Percentiles rank a stretch among this genome's conserved stretches.
Conservation (phyloP, 2,113 vertebrate genomes). For the Pongo pygmaeus region DNA sequence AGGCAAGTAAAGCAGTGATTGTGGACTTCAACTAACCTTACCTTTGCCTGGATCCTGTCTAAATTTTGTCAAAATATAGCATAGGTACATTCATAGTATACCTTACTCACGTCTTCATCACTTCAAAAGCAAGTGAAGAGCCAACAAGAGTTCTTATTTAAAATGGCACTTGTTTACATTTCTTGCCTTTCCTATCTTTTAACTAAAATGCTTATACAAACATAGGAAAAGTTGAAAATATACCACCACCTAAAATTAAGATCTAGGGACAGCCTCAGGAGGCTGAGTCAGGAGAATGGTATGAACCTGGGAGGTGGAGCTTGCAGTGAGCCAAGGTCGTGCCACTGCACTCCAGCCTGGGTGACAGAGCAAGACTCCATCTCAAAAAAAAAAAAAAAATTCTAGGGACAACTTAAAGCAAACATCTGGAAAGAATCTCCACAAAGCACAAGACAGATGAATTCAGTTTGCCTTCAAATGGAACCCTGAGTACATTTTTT, state of each 20-base stretch:
- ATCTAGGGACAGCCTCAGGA: neutral
- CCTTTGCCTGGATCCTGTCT: neutral
- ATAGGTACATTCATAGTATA: neutral
- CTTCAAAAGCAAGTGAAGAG: slow-evolving; percentile 9
- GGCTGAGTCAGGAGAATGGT: no score
- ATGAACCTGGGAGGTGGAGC: no score
- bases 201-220: neutral
- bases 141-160: neutral
- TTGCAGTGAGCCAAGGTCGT: no score
- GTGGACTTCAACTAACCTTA: neutral
- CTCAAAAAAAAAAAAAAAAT: no score
- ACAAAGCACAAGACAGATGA: neutral
- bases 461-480: neutral
- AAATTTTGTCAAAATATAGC: neutral
- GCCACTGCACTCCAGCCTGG: no score
- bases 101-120: neutral
- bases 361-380: no score
- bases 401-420: neutral
- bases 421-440: neutral
- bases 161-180: neutral
- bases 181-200: neutral
- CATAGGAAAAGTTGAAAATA: slow-evolving; percentile 19
- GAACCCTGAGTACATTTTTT: neutral
- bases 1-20: neutral
- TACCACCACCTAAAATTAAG: neutral